Evolutionary conservation across 1,140 invertebrate species (phyloP).

Genomic region (Trachymyrmex cornetzi): DNA sequence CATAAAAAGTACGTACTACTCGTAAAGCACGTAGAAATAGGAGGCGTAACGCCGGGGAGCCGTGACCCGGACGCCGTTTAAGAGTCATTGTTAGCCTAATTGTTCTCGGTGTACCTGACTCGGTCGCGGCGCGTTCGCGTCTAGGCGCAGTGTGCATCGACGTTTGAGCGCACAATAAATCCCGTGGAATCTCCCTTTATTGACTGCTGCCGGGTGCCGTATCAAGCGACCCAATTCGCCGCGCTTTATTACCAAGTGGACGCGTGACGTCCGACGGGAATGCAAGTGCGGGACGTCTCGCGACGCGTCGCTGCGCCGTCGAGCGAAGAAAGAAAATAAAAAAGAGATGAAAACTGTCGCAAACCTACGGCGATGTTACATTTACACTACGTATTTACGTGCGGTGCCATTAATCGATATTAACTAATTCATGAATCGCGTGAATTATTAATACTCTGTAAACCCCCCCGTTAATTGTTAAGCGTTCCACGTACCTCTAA

Average conservation of each 20-base stretch:
- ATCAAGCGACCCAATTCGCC: constrained; percentile 67
- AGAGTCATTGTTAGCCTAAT: constrained; percentile 60
- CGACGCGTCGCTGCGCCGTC: constrained; percentile 17
- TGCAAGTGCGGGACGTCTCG: constrained; percentile 33
- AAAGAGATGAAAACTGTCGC: background rate
- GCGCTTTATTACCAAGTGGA: constrained; percentile 60
- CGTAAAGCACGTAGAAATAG: constrained; percentile 34
- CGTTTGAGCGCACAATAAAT: constrained; percentile 52
- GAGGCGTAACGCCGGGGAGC: constrained; percentile 10
- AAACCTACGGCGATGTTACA: background rate
- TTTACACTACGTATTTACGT: background rate
- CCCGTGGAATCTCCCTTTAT: constrained; percentile 46
- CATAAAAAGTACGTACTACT: constrained; percentile 34
- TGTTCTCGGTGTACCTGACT: constrained; percentile 34
- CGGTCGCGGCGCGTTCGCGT: constrained; percentile 49
- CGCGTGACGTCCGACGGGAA: constrained; percentile 38
- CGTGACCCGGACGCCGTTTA: constrained; percentile 41
- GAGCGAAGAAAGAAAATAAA: too few relatives aligned
- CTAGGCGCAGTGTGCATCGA: constrained; percentile 33
- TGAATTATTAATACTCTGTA: constrained; percentile 17
- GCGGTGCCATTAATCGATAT: constrained; percentile 23
- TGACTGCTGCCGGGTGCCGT: constrained; percentile 36
- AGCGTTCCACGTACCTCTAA: constrained; percentile 14
- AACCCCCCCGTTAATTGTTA: background rate
- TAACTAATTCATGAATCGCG: constrained; percentile 27